Evolutionary conservation across 2,797 vertebrate species (phyloP).

Genomic region (Triplophysa yarkandensis): DNA sequence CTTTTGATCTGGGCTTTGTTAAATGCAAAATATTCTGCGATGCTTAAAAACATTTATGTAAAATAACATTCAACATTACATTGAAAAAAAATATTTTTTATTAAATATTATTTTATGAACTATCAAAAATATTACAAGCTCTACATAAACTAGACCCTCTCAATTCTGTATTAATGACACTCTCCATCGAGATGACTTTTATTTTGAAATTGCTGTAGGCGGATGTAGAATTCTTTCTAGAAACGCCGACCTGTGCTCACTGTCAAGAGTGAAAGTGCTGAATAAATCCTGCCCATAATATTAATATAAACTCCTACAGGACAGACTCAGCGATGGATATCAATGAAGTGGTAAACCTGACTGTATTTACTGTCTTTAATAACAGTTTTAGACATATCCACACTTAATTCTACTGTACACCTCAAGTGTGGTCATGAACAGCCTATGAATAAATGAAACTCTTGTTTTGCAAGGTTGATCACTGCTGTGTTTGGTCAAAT

Average conservation of each 20-base stretch:
- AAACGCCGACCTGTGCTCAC: neutral
- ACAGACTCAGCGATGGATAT: slow-evolving; percentile 52
- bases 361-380: neutral
- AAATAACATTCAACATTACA: too few relatives aligned
- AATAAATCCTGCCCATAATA: neutral
- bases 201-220: slow-evolving; percentile 20
- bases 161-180: too few relatives aligned
- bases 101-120: too few relatives aligned
- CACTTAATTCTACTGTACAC: neutral
- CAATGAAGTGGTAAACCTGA: slow-evolving; percentile 51
- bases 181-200: too few relatives aligned
- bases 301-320: neutral
- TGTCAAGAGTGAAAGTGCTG: neutral
- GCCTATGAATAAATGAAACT: neutral
- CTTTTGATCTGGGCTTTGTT: too few relatives aligned
- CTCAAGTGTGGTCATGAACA: neutral
- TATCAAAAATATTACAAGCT: too few relatives aligned
- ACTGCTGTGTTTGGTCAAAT: neutral
- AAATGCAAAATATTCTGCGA: too few relatives aligned
- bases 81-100: too few relatives aligned
- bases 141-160: too few relatives aligned
- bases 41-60: too few relatives aligned
- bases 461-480: neutral
- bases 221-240: slow-evolving; percentile 45
- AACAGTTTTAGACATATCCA: neutral